Base-by-base conservation (phyloP, 2,888 invertebrate species). In the Oxyteleia sp. region DNA sequence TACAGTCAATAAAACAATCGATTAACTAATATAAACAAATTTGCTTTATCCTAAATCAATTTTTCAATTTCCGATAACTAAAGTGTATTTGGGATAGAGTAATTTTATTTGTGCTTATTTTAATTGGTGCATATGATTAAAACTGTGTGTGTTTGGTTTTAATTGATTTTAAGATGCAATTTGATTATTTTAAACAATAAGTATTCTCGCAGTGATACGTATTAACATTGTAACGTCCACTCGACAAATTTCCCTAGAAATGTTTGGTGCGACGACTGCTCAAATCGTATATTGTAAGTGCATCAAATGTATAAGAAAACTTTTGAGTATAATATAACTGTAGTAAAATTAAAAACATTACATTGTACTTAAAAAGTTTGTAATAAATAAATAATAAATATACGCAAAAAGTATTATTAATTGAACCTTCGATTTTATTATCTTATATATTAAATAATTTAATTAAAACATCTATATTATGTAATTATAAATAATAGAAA, bases 211-310 rank as follows among this genome's bases (percentile, higher is more conserved):
- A 23, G 47, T 23, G 29, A 66, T 61, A 66, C 41, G 47, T 64
- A 76, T 59, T 16, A 49, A 69, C 0, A 43, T 53, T 51, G 10
- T 53, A 49, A 72, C 64, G 71, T 79, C 63, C 81, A 75, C 55
- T 68, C 49, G 74, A 59, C 38, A 47, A 69, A 41, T 51, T 55
- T 64, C 68, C 69, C 29, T 68, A 59, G 61, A 53, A 59, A 82
- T 75, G 35, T 69, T 75, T 75, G 75, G 64, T 78, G 72, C 76
- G 72, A 82, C 78, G 72, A 82, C 72, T 64, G 82, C 82, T 82
- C 76, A 82, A 82, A 64, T 72, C 78, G 76, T 78, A 82, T 35
- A 49, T 43, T 72, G 20, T 82, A 82, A 82, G 82, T 82, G 55
- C 68, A 53, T 53, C 68, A 15, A 61, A 61, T 18, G 35, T 51